phyloP scores from a whole-genome alignment of 30 jellyfish, hydroid and myxozoan genomes.

The Chironex yamaguchii region DNA sequence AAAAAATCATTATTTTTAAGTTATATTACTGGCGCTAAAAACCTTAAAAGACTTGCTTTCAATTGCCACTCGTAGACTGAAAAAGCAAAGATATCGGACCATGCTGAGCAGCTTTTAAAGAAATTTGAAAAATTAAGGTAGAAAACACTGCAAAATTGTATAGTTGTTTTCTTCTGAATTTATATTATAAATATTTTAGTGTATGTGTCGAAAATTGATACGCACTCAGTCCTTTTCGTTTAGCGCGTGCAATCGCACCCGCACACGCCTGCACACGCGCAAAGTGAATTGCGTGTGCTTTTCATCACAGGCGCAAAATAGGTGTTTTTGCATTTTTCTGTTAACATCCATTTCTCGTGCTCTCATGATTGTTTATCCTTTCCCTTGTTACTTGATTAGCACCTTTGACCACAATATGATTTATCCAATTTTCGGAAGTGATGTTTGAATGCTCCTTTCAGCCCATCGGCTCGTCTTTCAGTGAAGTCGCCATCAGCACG shows the following conservation, averaged over 20 bases:
- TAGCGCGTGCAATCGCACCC: conserved; percentile 39
- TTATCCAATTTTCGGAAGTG: conserved; percentile 95
- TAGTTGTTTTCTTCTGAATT: not conserved
- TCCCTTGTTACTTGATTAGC: conserved; percentile 24
- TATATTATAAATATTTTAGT: too few species aligned
- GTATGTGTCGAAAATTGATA: too few species aligned
- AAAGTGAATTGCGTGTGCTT: conserved; percentile 4
- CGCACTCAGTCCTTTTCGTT: too few species aligned
- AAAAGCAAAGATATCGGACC: not conserved
- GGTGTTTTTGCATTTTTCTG: conserved; percentile 16
- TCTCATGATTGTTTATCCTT: conserved; percentile 4
- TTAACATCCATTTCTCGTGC: not conserved
- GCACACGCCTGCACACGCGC: conserved; percentile 15
- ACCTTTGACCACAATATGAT: conserved; percentile 65
- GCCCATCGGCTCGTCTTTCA: conserved; percentile 34
- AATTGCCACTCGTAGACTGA: not conserved
- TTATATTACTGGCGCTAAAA: too few species aligned
- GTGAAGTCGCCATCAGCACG: conserved; percentile 25
- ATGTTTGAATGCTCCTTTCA: conserved; percentile 71
- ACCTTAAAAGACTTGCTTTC: too few species aligned
- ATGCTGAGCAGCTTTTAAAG: not conserved
- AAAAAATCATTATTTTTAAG: too few species aligned
- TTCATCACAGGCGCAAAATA: conserved; percentile 29
- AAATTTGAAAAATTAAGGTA: not conserved
- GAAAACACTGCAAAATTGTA: not conserved